phyloP scores from a whole-genome alignment of 1,140 invertebrate genomes.

The Lysiphlebus fabarum region DNA sequence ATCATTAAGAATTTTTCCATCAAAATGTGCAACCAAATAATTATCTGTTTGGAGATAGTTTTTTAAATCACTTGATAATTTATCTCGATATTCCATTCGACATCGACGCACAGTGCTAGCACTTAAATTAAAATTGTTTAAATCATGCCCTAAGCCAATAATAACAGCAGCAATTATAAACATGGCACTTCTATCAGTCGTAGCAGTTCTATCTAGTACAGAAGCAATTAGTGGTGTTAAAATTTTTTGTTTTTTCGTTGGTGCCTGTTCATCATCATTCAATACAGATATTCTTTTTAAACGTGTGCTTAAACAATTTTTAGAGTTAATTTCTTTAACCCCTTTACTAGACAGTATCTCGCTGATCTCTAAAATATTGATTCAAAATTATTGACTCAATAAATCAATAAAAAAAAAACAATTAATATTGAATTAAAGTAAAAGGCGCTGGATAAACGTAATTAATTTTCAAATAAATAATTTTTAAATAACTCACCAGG shows the following conservation, averaged over 20 bases:
- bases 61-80: conserved; percentile 23
- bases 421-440: too few relatives aligned
- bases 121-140: conserved; percentile 11
- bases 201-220: conserved; percentile 23
- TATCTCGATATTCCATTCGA: conserved; percentile 16
- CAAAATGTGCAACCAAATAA: conserved; percentile 26
- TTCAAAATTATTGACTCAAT: too few relatives aligned
- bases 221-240: conserved; percentile 20
- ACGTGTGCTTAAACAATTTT: too few relatives aligned
- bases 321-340: too few relatives aligned
- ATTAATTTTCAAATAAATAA: too few relatives aligned
- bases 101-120: conserved; percentile 17
- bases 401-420: too few relatives aligned
- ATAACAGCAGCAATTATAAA: conserved; percentile 20
- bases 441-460: too few relatives aligned
- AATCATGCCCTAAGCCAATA: conserved; percentile 16
- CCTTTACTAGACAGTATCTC: too few relatives aligned
- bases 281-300: too few relatives aligned
- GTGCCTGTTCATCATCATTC: too few relatives aligned
- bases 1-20: conserved; percentile 27
- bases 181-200: conserved; percentile 22
- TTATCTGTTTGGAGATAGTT: conserved; percentile 24
- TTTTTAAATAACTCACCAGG: too few relatives aligned
- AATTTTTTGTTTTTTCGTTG: conserved; percentile 18
- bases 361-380: too few relatives aligned